Evolutionary conservation across 2,797 vertebrate species (phyloP), one percentile per base, ranked within the genome.

Genomic region (Kryptopterus vitreolus): DNA sequence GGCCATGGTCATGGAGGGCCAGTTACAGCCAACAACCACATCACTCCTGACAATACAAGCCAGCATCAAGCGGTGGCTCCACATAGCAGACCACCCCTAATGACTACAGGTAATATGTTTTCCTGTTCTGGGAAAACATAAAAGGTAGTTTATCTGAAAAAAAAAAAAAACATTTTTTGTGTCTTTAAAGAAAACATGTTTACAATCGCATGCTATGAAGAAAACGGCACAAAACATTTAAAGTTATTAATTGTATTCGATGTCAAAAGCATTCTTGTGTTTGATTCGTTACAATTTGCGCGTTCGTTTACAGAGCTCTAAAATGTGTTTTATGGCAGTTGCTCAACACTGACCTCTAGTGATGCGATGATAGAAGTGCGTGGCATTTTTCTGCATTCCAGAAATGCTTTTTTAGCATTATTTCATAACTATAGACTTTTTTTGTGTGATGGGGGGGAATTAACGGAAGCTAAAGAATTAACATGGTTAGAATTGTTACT

Each of bases 41-140:
- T 81, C 79, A 79, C 81, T 65, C 62, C 85, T 70, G 86, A 83
- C 62, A 84, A 94, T 92, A 87, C 90, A 62, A 94, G 94, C 50
- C 92, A 93, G 2, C 88, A 95, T 87, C 92, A 92, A 79, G 89
- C 91, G 76, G 91, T 93, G 89, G 93, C 95, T 69, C 93, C 95
- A 83, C 96, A 94, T 82, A 93, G 92, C 87, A 95, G 97, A 84
- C 93, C 96, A 18, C 93, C 96, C 0, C 90, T 96, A 77, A 93
- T 96, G 75, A 96, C 96, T 88, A 95, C 97, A 96, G 97, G 98
- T 99, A 95, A 52, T 0, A 4, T 24, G 0, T 38, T 69, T 74
- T 13, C 29, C 4, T 29, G 7, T 74, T 22, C n/a, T n/a, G n/a
- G n/a, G n/a, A n/a, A n/a, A n/a, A n/a, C n/a, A n/a, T n/a, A n/a